phyloP scores from a whole-genome alignment of 2,888 invertebrate genomes.

The Sphaerophoria rueppellii region DNA sequence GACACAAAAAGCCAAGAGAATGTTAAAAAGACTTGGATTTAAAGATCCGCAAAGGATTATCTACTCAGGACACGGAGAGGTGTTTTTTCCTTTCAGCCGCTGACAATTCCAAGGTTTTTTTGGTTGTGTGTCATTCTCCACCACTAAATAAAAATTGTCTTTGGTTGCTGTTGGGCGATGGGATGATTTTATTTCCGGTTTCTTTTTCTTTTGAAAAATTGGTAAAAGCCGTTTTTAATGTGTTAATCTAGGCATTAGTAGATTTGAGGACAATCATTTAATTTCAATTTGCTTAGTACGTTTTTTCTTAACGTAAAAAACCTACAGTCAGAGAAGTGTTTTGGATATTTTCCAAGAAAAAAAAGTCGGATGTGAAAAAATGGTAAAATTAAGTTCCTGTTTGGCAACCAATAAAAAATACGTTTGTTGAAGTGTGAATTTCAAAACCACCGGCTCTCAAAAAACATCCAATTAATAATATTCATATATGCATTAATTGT shows the following conservation, averaged over 20 bases:
- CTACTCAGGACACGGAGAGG: slow-evolving; percentile 68
- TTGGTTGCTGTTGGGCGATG: slow-evolving; percentile 5
- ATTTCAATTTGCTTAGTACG: slow-evolving; percentile 1
- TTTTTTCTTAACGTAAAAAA: no score
- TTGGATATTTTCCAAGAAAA: no score
- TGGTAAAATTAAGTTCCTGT: no score
- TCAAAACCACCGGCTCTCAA: slow-evolving; percentile 1
- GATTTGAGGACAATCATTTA: slow-evolving; percentile 51
- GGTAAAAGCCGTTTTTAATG: slow-evolving; percentile 32
- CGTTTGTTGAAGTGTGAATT: no score
- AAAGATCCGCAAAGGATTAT: slow-evolving; percentile 67
- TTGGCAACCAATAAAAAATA: no score
- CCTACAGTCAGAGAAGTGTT: no score
- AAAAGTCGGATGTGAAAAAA: no score
- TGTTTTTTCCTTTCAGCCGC: slow-evolving; percentile 42
- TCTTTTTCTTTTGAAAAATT: slow-evolving; percentile 15
- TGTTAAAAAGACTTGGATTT: slow-evolving; percentile 70
- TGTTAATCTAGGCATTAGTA: slow-evolving; percentile 25
- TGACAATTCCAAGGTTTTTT: not conserved
- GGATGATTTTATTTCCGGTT: not conserved
- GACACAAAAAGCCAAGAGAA: slow-evolving; percentile 37
- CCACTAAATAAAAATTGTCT: slow-evolving; percentile 31
- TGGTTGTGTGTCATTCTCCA: slow-evolving; percentile 16
- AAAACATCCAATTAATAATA: slow-evolving; percentile 67
- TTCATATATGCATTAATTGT: slow-evolving; percentile 1